Conservation (phyloP, 2,888 invertebrate genomes). For the Rhingia rostrata region DNA sequence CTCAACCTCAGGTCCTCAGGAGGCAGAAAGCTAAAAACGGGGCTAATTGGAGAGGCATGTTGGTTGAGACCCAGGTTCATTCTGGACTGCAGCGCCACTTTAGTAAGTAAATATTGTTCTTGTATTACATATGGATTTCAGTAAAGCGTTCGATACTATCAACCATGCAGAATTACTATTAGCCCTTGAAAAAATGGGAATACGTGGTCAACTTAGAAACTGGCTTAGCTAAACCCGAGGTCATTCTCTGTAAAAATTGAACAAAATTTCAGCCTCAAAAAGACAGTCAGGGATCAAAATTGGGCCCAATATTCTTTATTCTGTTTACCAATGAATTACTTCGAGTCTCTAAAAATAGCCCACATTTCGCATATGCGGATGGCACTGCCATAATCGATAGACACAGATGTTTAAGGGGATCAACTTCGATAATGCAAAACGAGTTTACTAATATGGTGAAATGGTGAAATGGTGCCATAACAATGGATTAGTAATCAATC, state of each 20-base stretch:
- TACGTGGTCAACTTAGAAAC: background rate
- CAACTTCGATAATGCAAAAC: background rate
- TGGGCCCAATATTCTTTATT: constrained; percentile 12
- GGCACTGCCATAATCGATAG: background rate
- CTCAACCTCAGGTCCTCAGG: too few relatives aligned
- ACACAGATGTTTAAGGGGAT: background rate
- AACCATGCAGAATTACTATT: background rate
- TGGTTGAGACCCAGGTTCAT: too few relatives aligned
- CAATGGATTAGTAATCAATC: too few relatives aligned
- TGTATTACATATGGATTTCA: too few relatives aligned
- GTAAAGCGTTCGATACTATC: too few relatives aligned
- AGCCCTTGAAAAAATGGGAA: background rate
- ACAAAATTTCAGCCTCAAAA: background rate
- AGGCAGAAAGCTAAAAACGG: too few relatives aligned
- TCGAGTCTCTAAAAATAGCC: background rate
- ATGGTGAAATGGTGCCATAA: constrained; percentile 1
- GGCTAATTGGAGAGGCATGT: too few relatives aligned
- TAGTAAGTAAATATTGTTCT: too few relatives aligned
- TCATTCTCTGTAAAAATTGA: background rate
- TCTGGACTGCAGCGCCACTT: too few relatives aligned
- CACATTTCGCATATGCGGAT: background rate
- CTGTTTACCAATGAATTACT: constrained; percentile 5
- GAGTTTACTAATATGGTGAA: background rate
- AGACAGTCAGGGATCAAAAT: background rate
- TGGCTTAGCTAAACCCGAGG: too few relatives aligned